Evolutionary conservation across 2,797 vertebrate species (phyloP).

Genomic region (Phyllotis vaccarum): DNA sequence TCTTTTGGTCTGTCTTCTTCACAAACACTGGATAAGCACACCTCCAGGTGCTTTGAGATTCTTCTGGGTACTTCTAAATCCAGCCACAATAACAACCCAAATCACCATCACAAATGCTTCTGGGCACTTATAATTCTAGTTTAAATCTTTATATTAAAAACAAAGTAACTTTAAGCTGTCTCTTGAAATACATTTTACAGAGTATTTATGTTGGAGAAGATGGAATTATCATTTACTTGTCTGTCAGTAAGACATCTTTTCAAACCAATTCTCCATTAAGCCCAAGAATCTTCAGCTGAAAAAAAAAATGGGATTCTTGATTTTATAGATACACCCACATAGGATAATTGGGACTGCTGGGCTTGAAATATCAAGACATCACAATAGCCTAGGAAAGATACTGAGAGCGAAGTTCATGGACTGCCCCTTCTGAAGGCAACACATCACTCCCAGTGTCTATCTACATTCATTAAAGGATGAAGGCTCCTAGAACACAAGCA

Average conservation of each 20-base stretch:
- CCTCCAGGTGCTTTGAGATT: not conserved
- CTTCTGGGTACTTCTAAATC: not conserved
- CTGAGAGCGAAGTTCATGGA: not conserved
- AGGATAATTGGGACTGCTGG: not conserved
- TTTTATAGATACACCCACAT: not conserved
- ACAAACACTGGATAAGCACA: not conserved
- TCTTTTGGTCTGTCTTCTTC: not conserved
- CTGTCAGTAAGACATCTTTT: not conserved
- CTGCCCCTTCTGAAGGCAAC: not conserved
- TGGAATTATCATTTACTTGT: conserved; percentile 6
- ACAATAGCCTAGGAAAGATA: not conserved
- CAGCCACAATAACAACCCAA: not conserved
- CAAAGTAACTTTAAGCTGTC: not conserved
- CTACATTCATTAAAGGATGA: conserved; percentile 18
- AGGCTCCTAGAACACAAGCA: conserved; percentile 53
- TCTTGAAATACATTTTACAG: conserved; percentile 25
- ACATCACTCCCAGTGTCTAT: not conserved
- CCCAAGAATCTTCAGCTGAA: not conserved
- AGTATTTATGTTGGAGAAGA: not conserved
- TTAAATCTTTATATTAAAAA: conserved; percentile 4
- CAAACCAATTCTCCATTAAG: not conserved
- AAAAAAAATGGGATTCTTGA: not conserved
- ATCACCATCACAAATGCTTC: not conserved
- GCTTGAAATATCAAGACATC: not conserved
- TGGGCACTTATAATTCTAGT: not conserved